Evolutionary conservation across 1,140 invertebrate species (phyloP).

Genomic region (Heliothis subflexa): DNA sequence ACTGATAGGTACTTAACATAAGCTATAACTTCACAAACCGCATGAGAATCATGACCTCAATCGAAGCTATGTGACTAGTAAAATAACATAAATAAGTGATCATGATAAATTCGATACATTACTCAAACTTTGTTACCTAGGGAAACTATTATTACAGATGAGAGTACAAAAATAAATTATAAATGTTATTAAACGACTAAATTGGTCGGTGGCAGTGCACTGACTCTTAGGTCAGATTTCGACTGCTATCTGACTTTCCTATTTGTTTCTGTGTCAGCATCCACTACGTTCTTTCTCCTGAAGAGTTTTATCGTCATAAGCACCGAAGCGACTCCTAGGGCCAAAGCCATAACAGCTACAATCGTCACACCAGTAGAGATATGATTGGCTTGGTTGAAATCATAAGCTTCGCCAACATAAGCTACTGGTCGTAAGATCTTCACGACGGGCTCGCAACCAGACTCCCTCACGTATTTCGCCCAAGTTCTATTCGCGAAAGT

Average conservation of each 20-base stretch:
- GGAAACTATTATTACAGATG: slow-evolving; percentile 19
- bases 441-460: slow-evolving; percentile 87
- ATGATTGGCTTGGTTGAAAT: slow-evolving; percentile 51
- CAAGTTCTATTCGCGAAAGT: slow-evolving; percentile 89
- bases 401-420: slow-evolving; percentile 64
- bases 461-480: slow-evolving; percentile 91
- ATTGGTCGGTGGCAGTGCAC: background rate
- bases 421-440: slow-evolving; percentile 82
- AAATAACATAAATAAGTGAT: slow-evolving; percentile 53
- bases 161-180: slow-evolving; percentile 40
- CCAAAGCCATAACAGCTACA: slow-evolving; percentile 64
- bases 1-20: slow-evolving; percentile 54
- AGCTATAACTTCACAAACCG: slow-evolving; percentile 46
- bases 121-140: slow-evolving; percentile 21
- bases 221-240: background rate
- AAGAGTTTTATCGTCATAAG: slow-evolving; percentile 75
- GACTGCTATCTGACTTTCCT: slow-evolving; percentile 72
- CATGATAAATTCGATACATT: slow-evolving; percentile 49
- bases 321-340: slow-evolving; percentile 65
- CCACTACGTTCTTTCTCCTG: slow-evolving; percentile 55
- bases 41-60: slow-evolving; percentile 46
- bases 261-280: slow-evolving; percentile 66
- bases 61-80: slow-evolving; percentile 65
- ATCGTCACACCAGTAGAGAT: slow-evolving; percentile 60
- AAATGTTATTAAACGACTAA: slow-evolving; percentile 11